Percentiles rank a stretch among this genome's conserved stretches.
Evolutionary conservation across 2,113 vertebrate genomes (phyloP).

Genomic region (Patagioenas fasciata): DNA sequence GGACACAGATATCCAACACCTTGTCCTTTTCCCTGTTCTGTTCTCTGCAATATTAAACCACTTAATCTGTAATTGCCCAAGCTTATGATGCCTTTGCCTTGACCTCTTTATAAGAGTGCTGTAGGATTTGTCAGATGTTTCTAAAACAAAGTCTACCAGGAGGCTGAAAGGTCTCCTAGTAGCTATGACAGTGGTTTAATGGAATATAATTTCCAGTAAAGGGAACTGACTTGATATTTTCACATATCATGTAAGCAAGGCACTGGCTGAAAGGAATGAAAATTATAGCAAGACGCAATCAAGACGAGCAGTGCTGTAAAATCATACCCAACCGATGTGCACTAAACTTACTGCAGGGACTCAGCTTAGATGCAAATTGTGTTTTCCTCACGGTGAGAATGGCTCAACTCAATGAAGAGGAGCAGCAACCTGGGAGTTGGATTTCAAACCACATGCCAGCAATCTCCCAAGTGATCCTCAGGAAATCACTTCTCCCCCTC

Average conservation of each 20-base stretch:
- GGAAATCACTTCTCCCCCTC: neutral
- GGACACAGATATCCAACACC: slow-evolving; percentile 5
- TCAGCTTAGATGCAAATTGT: neutral
- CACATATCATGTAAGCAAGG: slow-evolving; percentile 74
- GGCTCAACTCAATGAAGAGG: neutral
- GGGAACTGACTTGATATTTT: slow-evolving; percentile 77
- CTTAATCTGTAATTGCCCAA: slow-evolving; percentile 70
- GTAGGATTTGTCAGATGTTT: slow-evolving; percentile 69
- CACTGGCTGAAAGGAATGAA: slow-evolving; percentile 50
- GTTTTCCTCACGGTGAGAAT: neutral
- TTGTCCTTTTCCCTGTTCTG: slow-evolving; percentile 47
- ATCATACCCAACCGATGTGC: neutral
- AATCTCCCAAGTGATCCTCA: neutral
- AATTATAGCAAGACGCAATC: slow-evolving; percentile 62
- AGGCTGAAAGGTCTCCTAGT: slow-evolving; percentile 64
- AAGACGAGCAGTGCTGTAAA: slow-evolving; percentile 18
- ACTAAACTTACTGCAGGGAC: neutral
- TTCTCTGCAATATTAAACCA: slow-evolving; percentile 69
- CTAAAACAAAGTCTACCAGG: slow-evolving; percentile 72
- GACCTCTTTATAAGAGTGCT: slow-evolving; percentile 34
- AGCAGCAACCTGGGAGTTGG: neutral
- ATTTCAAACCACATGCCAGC: neutral
- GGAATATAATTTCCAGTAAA: slow-evolving; percentile 77
- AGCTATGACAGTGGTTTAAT: slow-evolving; percentile 71
- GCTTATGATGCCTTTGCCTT: slow-evolving; percentile 42